These are phyloP conservation scores for Arion vulgaris DNA, from an alignment of 1,140 invertebrate species.

Conservation along the genomic window DNA sequence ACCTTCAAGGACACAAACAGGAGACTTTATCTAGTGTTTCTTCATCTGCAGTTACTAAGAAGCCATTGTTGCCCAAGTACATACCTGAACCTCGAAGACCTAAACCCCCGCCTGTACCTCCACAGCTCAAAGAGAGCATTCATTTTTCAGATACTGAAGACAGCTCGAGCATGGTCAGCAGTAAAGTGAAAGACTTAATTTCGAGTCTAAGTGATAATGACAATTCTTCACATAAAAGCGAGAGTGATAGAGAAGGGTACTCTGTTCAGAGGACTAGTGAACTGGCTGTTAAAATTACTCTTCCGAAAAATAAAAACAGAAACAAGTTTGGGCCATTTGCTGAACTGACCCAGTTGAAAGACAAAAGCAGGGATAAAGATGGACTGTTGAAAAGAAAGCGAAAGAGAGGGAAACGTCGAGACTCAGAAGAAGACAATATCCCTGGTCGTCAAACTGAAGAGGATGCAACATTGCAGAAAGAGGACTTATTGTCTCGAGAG, in stretches of 20 bases:
- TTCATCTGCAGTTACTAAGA: conserved; percentile 60
- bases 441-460: conserved; percentile 17
- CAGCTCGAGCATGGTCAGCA: conserved; percentile 41
- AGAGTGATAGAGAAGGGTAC: conserved; percentile 41
- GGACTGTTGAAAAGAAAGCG: background rate
- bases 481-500: conserved; percentile 17
- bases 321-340: conserved; percentile 29
- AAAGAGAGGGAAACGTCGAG: conserved; percentile 22
- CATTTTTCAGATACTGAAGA: conserved; percentile 47
- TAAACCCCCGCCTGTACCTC: conserved; percentile 28
- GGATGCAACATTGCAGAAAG: background rate
- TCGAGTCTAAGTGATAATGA: conserved; percentile 54
- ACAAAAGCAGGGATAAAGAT: conserved; percentile 9
- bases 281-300: conserved; percentile 56
- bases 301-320: conserved; percentile 45
- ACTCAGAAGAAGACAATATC: conserved; percentile 9
- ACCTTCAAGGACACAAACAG: conserved; percentile 69
- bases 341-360: conserved; percentile 14
- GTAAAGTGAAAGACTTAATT: conserved; percentile 49
- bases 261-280: conserved; percentile 52
- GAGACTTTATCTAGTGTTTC: conserved; percentile 70
- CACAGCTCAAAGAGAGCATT: conserved; percentile 24
- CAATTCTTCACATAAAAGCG: conserved; percentile 36
- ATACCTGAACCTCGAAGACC: conserved; percentile 63
- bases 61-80: conserved; percentile 68